phyloP scores from a whole-genome alignment of 2,888 invertebrate species.

The Drosophila melanosoma region DNA sequence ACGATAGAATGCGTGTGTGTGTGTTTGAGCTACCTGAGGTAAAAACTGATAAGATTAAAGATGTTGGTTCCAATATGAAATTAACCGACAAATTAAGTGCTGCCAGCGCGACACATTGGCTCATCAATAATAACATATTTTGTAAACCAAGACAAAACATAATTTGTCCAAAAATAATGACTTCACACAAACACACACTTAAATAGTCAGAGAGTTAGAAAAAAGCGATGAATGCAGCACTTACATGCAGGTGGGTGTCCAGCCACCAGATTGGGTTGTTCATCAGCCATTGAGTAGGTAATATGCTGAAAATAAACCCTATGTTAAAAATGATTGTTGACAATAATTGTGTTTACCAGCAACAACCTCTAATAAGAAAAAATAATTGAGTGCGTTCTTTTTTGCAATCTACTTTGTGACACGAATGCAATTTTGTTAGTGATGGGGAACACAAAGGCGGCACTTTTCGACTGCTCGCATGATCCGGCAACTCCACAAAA shows the following conservation, averaged over 20 bases:
- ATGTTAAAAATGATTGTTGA: neutral
- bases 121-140: conserved; percentile 1
- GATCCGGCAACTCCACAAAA: conserved; percentile 24
- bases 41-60: conserved; percentile 54
- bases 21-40: conserved; percentile 13
- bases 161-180: conserved; percentile 3
- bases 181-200: conserved; percentile 10
- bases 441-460: conserved; percentile 24
- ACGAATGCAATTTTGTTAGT: conserved; percentile 74
- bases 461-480: neutral
- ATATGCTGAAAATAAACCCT: conserved; percentile 23
- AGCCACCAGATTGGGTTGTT: conserved; percentile 91
- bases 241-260: conserved; percentile 97
- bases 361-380: conserved; percentile 29
- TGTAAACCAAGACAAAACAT: conserved; percentile 22
- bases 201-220: neutral
- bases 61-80: conserved; percentile 33
- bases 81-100: conserved; percentile 22
- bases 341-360: neutral
- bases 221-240: conserved; percentile 49
- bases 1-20: conserved; percentile 8
- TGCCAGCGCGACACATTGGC: conserved; percentile 28
- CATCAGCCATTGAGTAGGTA: conserved; percentile 85
- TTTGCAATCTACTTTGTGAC: conserved; percentile 65
- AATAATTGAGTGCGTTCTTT: conserved; percentile 1